Conservation (phyloP, 2,113 vertebrate species). For the Nesoenas mayeri region DNA sequence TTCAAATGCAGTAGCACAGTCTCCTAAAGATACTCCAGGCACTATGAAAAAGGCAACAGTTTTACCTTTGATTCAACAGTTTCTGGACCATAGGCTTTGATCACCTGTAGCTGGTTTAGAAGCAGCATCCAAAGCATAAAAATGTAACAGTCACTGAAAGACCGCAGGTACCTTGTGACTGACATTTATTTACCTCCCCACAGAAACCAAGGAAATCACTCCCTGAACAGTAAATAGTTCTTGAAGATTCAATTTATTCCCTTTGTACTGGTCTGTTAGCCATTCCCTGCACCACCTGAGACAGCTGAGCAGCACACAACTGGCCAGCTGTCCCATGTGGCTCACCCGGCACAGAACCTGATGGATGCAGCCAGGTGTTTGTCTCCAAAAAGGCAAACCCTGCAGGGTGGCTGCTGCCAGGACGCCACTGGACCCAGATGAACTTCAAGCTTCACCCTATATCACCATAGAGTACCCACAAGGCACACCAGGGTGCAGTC, state of each 20-base stretch:
- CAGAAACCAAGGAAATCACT: background rate
- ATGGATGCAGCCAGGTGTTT: background rate
- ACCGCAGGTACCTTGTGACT: background rate
- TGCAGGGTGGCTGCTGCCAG: background rate
- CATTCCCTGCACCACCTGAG: background rate
- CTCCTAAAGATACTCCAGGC: background rate
- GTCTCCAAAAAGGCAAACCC: background rate
- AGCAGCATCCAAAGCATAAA: background rate
- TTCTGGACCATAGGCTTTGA: background rate
- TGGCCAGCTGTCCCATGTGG: fast-evolving
- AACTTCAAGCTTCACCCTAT: background rate
- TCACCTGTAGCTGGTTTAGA: background rate
- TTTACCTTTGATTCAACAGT: background rate
- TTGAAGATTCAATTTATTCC: background rate
- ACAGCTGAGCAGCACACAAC: fast-evolving
- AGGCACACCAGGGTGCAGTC: fast-evolving
- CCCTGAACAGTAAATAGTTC: background rate
- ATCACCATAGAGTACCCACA: fast-evolving
- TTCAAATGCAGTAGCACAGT: background rate
- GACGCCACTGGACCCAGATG: background rate
- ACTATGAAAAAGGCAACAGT: background rate
- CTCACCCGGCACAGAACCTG: fast-evolving
- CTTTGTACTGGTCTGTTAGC: background rate
- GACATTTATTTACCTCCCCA: background rate
- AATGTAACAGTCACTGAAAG: background rate